Percentiles rank a stretch among this genome's conserved stretches.
Conservation (phyloP, 2,113 vertebrate genomes). For the Alaudala cheleensis region DNA sequence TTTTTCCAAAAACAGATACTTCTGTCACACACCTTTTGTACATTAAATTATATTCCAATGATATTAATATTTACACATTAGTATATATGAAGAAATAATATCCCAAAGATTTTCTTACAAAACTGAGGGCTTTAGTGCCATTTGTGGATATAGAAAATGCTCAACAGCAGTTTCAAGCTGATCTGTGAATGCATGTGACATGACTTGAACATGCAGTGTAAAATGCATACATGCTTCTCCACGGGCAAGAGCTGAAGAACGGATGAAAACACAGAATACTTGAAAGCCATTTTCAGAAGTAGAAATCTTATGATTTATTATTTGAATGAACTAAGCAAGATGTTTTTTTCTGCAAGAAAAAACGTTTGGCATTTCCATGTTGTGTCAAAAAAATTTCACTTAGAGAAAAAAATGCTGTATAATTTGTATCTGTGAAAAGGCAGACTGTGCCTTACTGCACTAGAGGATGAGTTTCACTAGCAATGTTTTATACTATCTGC, state of each 20-base stretch:
- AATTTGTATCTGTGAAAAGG: neutral
- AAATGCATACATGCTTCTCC: neutral
- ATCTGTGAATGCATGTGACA: neutral
- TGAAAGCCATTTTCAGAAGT: neutral
- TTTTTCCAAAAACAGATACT: neutral
- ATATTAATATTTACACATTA: neutral
- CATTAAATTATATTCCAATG: neutral
- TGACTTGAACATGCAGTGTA: neutral
- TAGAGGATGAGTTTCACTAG: neutral
- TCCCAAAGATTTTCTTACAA: neutral
- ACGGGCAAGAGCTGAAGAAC: neutral
- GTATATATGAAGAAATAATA: neutral
- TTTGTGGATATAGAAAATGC: neutral
- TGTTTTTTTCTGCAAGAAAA: neutral
- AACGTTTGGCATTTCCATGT: fast-evolving
- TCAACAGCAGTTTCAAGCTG: neutral
- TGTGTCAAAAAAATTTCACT: neutral
- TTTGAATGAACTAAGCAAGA: neutral
- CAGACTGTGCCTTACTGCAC: neutral
- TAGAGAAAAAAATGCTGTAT: neutral
- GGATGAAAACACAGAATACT: neutral
- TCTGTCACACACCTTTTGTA: neutral
- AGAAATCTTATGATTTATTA: neutral
- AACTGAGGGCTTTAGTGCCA: neutral
- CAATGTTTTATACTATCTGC: neutral